Base-by-base conservation (phyloP, 2,888 invertebrate genomes). In the Dastarcus helophoroides region DNA sequence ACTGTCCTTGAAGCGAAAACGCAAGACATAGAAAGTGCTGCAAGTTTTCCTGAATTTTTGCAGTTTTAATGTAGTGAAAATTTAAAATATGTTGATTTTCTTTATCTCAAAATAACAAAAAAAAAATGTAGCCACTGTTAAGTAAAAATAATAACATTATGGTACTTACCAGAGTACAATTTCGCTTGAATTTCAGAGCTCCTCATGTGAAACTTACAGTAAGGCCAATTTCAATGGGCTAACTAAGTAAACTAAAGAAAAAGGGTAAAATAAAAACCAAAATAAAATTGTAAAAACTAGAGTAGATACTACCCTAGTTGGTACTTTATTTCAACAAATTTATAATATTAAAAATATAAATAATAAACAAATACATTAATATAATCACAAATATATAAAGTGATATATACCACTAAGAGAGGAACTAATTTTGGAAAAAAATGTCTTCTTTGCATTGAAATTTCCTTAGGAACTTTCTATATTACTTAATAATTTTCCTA, bases 281-380 rank as follows among this genome's bases (percentile, higher is more conserved):
- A 24, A 30, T 13, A 31, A 26, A 33, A 33, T 32, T 29, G 37
- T 38, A 38, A 33, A 40, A 34, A 25, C 25, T 33, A 29, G 36
- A 39, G 40, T 38, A 30, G 32, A 32, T 35, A 32, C 34, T 34
- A 29, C 33, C 38, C 38, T 37, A 35, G 38, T 32, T 36, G 33
- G 36, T 38, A 34, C 32, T 40, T 33, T 36, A 32, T 40, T 38
- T 40, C 33, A 36, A 36, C 36, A 40, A 39, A 34, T 33, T 34
- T 35, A 37, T 33, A 37, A 35, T 39, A 39, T 37, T 37, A 37
- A 37, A 31, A 37, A 37, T 35, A 32, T 28, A 37, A 37, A 35
- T 29, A 37, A 37, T 36, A 40, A 36, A 38, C 33, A 40, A 40
- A 36, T 36, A 38, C 36, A 38, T 38, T 37, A 37, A 34, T 39